Percentiles rank a stretch among this genome's conserved stretches.
Conservation (phyloP, 1,140 invertebrate species). For the Lordiphosa collinella region DNA sequence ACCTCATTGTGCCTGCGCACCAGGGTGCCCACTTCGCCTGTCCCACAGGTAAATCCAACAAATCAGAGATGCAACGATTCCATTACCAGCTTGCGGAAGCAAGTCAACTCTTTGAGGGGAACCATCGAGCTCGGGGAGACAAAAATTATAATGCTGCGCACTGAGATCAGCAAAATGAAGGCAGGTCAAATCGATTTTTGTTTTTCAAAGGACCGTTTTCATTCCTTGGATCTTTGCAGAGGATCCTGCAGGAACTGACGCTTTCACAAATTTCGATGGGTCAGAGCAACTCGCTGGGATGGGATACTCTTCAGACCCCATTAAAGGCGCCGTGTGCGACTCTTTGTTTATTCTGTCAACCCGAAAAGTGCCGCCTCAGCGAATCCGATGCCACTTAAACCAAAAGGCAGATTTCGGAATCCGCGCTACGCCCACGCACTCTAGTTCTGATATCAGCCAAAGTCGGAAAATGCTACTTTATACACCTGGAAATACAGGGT, state of each 20-base stretch:
- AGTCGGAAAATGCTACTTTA: too few species aligned
- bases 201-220: not conserved
- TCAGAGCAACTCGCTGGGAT: too few species aligned
- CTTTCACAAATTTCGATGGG: not conserved
- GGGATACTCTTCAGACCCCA: too few species aligned
- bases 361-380: not conserved
- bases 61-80: slow-evolving; percentile 8
- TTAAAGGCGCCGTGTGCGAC: not conserved
- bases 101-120: slow-evolving; percentile 24
- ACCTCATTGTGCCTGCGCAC: slow-evolving; percentile 31
- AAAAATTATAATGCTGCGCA: slow-evolving; percentile 43
- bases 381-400: too few species aligned
- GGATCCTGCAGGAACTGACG: slow-evolving; percentile 11
- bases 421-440: too few species aligned
- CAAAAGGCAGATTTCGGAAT: too few species aligned
- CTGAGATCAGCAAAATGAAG: slow-evolving; percentile 42
- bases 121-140: slow-evolving; percentile 27
- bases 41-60: not conserved
- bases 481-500: too few species aligned
- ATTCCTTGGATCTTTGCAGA: slow-evolving; percentile 1
- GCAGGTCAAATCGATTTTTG: slow-evolving; percentile 13
- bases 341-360: slow-evolving; percentile 5
- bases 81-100: slow-evolving; percentile 12
- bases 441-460: too few species aligned
- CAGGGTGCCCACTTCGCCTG: not conserved